Evolutionary conservation across 2,888 invertebrate species (phyloP), one percentile per base, ranked within the genome.

Genomic region (Cremastinae sp.): DNA sequence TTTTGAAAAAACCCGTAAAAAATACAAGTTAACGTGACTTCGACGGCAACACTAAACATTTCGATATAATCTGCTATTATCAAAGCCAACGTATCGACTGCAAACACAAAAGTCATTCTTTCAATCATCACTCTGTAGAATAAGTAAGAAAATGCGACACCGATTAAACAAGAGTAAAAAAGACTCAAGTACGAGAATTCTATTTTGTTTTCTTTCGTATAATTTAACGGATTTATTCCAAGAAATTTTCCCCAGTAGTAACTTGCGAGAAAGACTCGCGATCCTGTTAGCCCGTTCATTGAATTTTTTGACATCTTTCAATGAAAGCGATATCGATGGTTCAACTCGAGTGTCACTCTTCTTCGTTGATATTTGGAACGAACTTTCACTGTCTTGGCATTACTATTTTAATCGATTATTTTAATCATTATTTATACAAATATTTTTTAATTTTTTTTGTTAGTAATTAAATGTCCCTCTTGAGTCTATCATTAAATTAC

Each of bases 171-270:
- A 36, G 41, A 34, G 56, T 75, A 68, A n/a, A 62, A 36, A 8
- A 72, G 0, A 38, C 66, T 51, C 18, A 62, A 41, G 10, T 66
- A 62, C 2, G 75, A 75, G 34, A 68, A 62, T 4, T 62, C 22
- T 8, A 68, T 41, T 34, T 43, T 14, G 9, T 75, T 62, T 7
- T 43, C 58, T 16, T 61, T 43, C 36, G 62, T 20, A 1, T 66
- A 14, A 1, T 10, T 49, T 14, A 68, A 54, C 0, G 75, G 71
- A 51, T 68, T 71, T 7, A 71, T 18, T 8, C 75, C 75, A 5
- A 71, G 1, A 8, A 75, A 16, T 62, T 75, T 75, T 12, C 43
- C 56, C 62, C 71, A 72, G 36, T 66, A 71, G 59, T 45, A 71
- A 34, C 71, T 34, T 8, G 8, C 12, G 34, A 47, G 18, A 22